A percentile compares a stretch with the other conserved stretches of the same genome.
Conservation (phyloP, 2,888 invertebrate species). For the Athalia rosae region DNA sequence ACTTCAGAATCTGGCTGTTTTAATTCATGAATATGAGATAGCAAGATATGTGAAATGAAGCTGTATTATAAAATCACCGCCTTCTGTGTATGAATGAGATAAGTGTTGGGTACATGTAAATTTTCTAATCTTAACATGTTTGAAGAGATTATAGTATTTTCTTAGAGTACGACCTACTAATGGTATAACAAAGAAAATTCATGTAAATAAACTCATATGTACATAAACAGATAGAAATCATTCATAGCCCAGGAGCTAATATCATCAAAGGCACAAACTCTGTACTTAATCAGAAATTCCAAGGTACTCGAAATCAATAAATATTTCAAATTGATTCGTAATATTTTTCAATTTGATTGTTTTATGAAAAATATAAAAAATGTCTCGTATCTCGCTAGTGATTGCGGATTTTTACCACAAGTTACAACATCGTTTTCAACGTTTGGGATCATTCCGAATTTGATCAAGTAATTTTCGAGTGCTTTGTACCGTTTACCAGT, state of each 20-base stretch:
- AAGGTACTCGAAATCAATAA: not conserved
- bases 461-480: not conserved
- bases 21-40: not conserved
- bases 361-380: no score
- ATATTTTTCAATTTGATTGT: no score
- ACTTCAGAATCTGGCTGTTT: not conserved
- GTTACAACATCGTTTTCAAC: no score
- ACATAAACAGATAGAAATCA: not conserved
- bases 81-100: slow-evolving; percentile 20
- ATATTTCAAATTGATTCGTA: no score
- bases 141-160: slow-evolving; percentile 33
- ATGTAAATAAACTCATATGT: slow-evolving; percentile 16
- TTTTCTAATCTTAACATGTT: slow-evolving; percentile 24
- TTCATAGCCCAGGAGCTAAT: slow-evolving; percentile 24
- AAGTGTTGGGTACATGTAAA: not conserved
- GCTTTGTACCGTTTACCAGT: slow-evolving; percentile 7
- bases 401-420: no score
- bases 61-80: not conserved
- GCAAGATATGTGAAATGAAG: not conserved
- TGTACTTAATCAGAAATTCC: not conserved
- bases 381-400: no score
- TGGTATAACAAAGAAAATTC: slow-evolving; percentile 25
- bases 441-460: not conserved
- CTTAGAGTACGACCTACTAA: slow-evolving; percentile 37
- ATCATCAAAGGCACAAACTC: not conserved